Conservation (phyloP, 2,888 invertebrate genomes). For the Tortrix viridana region DNA sequence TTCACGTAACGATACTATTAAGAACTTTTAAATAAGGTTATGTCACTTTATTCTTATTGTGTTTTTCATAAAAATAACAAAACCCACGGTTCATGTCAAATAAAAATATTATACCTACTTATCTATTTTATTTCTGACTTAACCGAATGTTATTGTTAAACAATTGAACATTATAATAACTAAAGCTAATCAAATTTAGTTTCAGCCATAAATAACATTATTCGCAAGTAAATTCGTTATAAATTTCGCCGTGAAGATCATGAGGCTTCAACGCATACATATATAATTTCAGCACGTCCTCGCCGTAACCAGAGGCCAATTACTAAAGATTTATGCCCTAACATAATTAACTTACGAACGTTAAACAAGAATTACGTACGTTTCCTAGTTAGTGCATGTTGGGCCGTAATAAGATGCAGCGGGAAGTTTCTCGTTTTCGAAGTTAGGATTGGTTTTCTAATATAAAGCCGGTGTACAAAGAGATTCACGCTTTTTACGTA, state of each 20-base stretch:
- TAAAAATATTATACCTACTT: too few relatives aligned
- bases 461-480: too few relatives aligned
- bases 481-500: neutral
- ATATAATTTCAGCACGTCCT: conserved; percentile 83
- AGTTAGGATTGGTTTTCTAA: conserved; percentile 14
- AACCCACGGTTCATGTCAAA: too few relatives aligned
- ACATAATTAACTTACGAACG: conserved; percentile 81
- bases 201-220: conserved; percentile 29
- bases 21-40: too few relatives aligned
- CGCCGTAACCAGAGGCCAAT: conserved; percentile 83
- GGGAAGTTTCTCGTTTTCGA: conserved; percentile 8
- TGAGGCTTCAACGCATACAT: conserved; percentile 73
- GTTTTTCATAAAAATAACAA: too few relatives aligned
- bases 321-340: conserved; percentile 84
- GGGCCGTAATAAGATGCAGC: conserved; percentile 24
- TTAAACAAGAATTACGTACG: conserved; percentile 35
- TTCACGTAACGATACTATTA: too few relatives aligned
- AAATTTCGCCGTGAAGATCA: conserved; percentile 53
- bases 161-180: too few relatives aligned
- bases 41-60: too few relatives aligned
- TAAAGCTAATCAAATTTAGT: too few relatives aligned
- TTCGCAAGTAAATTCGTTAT: conserved; percentile 53
- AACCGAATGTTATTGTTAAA: too few relatives aligned
- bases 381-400: conserved; percentile 32
- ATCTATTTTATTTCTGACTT: too few relatives aligned